Base-by-base conservation (phyloP, 2,797 vertebrate genomes). In the Harpagifer antarcticus region DNA sequence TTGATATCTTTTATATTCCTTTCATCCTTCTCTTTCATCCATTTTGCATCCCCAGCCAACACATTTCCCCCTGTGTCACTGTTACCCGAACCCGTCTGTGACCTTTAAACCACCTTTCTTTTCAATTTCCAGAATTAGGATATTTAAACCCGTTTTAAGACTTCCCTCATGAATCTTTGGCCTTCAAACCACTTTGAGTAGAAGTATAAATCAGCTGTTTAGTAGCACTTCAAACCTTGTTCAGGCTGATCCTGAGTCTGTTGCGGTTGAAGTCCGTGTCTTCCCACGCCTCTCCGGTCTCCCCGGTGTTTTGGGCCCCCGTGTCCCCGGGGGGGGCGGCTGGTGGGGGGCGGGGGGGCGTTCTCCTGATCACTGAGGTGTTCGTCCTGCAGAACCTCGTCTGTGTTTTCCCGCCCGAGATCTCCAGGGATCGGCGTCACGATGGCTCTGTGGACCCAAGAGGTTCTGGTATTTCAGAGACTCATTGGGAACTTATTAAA, bases 181-280 rank as follows among this genome's bases (percentile, higher is more conserved):
- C 27, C 27, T 27, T 43, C 10, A 43, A 13, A 43, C 42, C 13
- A 44, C 5, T 45, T 44, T 44, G 5, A 37, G 33, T 37, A 37
- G 33, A 37, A 37, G 33, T 2, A 37, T 9, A 37, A 37, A 37
- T 1, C 13, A 42, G n/a, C 11, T 52, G 62, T 52, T 37, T 31
- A 13, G 9, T 15, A 23, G 7, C n/a, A 10, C 13, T 42, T 23
- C 48, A 2, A 20, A 65, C 62, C 97, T 99, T 99, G 95, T 96
- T 96, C 56, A 99, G 96, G 94, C 96, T 99, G 94, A 99, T 99
- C 92, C 98, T 96, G 92, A 99, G 97, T 94, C 98, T 96, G 96
- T 99, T 99, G 80, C 98, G 96, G 92, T 99, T 99, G 87, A 99
- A 96, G 86, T 99, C 98, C 0, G 97, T 99, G 92, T 98, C 97